Conservation (phyloP, 2,888 invertebrate species). For the Platycheirus albimanus region DNA sequence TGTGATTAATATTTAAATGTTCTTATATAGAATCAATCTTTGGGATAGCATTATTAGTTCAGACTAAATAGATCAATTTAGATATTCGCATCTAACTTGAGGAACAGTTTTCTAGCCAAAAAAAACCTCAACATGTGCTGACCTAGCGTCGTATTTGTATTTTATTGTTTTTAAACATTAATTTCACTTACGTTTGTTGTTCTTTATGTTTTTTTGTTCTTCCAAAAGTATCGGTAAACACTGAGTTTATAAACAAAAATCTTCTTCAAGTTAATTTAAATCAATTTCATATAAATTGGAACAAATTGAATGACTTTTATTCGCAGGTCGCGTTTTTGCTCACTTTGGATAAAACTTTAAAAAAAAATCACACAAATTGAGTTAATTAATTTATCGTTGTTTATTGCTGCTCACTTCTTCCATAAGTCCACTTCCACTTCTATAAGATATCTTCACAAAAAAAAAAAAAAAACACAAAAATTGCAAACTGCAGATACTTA, state of each 20-base stretch:
- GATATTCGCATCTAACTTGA: too few species aligned
- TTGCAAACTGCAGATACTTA: neutral
- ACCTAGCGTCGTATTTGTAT: neutral
- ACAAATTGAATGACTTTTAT: constrained; percentile 60
- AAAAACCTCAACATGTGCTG: neutral
- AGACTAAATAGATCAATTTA: too few species aligned
- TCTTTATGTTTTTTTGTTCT: constrained; percentile 4
- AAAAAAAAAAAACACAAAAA: neutral
- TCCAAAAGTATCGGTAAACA: constrained; percentile 29
- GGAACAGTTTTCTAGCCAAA: too few species aligned
- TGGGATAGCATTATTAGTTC: too few species aligned
- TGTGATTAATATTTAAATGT: too few species aligned
- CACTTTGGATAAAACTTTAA: constrained; percentile 33
- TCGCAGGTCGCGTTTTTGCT: constrained; percentile 16
- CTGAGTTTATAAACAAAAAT: constrained; percentile 36
- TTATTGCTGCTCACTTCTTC: constrained; percentile 1
- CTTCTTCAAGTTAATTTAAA: constrained; percentile 63
- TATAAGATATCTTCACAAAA: neutral
- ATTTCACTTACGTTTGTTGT: constrained; percentile 50
- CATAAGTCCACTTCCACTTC: constrained; percentile 20
- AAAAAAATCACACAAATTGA: constrained; percentile 51
- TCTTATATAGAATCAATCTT: too few species aligned
- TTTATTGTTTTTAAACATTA: constrained; percentile 5
- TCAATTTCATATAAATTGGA: constrained; percentile 67
- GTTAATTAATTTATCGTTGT: constrained; percentile 41